Evolutionary conservation across 2,113 vertebrate species (phyloP).

Genomic region (Psilopogon haemacephalus): DNA sequence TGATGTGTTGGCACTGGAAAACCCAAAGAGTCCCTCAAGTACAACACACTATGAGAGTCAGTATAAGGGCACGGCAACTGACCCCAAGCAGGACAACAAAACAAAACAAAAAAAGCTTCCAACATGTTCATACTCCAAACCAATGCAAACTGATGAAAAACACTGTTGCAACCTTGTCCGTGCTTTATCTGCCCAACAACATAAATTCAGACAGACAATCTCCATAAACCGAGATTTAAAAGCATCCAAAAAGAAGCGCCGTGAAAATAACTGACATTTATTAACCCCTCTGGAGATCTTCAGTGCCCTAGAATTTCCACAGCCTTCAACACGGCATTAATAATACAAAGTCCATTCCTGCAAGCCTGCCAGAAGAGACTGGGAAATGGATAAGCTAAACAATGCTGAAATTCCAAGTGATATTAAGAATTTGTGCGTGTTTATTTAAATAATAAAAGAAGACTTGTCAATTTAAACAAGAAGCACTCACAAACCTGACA

Average conservation of each 20-base stretch:
- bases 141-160: slow-evolving; percentile 17
- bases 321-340: slow-evolving; percentile 58
- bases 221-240: slow-evolving; percentile 35
- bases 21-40: background rate
- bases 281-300: slow-evolving; percentile 54
- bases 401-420: slow-evolving; percentile 72
- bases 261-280: slow-evolving; percentile 39
- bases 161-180: background rate
- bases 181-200: background rate
- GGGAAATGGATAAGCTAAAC: slow-evolving; percentile 72
- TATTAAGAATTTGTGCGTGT: slow-evolving; percentile 64
- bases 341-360: slow-evolving; percentile 51
- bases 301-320: slow-evolving; percentile 52
- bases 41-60: background rate
- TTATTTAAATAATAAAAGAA: slow-evolving; percentile 74
- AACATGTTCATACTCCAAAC: background rate
- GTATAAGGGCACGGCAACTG: background rate
- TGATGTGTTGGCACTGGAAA: slow-evolving; percentile 15
- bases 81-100: background rate
- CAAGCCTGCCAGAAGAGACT: slow-evolving; percentile 67
- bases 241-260: background rate
- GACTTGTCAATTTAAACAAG: slow-evolving; percentile 65
- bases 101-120: background rate
- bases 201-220: slow-evolving; percentile 22
- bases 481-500: slow-evolving; percentile 36